A percentile compares a stretch with the other conserved stretches of the same genome.
Conservation (phyloP, 1,140 invertebrate genomes). For the Meloidogyne exigua region DNA sequence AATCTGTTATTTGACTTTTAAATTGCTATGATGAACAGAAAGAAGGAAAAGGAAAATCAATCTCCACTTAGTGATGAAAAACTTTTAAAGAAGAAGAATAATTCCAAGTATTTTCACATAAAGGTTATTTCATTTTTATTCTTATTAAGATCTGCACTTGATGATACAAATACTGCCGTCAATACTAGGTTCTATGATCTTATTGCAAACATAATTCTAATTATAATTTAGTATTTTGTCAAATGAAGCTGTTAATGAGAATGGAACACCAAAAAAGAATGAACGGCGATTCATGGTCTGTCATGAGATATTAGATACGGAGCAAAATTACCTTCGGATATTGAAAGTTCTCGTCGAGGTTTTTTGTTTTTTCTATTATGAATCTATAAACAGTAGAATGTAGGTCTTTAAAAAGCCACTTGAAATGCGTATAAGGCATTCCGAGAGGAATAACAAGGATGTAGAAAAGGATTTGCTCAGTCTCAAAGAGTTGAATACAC, state of each 20-base stretch:
- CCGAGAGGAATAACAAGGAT: not conserved
- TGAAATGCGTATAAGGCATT: slow-evolving; percentile 16
- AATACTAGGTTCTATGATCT: not conserved
- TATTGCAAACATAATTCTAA: not conserved
- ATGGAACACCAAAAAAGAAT: slow-evolving; percentile 37
- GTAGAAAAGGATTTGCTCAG: slow-evolving; percentile 20
- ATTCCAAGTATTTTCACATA: slow-evolving; percentile 1
- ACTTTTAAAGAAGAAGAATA: slow-evolving; percentile 23
- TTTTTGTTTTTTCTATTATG: not conserved
- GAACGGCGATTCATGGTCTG: slow-evolving; percentile 39
- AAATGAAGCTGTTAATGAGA: slow-evolving; percentile 12
- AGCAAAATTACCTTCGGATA: slow-evolving; percentile 40
- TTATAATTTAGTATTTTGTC: slow-evolving; percentile 14
- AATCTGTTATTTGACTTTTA: not conserved
- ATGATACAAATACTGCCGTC: slow-evolving; percentile 8
- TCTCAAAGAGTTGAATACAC: slow-evolving; percentile 32
- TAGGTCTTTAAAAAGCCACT: slow-evolving; percentile 40
- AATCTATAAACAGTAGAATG: slow-evolving; percentile 1
- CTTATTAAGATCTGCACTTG: slow-evolving; percentile 16
- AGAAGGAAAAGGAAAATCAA: not conserved
- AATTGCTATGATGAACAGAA: not conserved
- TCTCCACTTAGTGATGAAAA: not conserved
- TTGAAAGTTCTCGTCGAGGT: slow-evolving; percentile 31
- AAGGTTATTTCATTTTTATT: not conserved
- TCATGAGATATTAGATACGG: slow-evolving; percentile 40